phyloP scores from a whole-genome alignment of 2,888 invertebrate genomes.

The Lysandra coridon region DNA sequence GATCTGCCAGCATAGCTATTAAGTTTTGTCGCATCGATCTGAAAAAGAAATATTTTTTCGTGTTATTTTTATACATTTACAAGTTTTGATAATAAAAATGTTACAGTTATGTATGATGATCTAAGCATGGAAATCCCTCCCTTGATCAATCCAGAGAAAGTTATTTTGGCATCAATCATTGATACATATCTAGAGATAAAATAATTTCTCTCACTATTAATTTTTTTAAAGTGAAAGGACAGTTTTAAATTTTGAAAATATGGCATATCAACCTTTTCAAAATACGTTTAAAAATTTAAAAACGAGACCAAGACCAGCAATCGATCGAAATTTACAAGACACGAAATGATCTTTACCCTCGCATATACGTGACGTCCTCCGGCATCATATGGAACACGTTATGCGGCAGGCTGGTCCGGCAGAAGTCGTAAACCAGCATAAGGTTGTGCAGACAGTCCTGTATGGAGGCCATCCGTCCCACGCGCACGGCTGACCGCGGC shows the following conservation, averaged over 20 bases:
- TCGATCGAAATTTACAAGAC: too few species aligned
- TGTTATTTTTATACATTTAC: too few species aligned
- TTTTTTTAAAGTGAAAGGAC: too few species aligned
- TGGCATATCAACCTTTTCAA: too few species aligned
- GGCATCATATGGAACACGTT: conserved; percentile 96
- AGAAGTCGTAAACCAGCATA: conserved; percentile 92
- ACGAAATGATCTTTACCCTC: conserved; percentile 80
- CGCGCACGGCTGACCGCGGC: conserved; percentile 77
- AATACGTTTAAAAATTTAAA: too few species aligned
- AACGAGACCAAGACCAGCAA: too few species aligned
- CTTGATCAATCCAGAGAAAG: neutral
- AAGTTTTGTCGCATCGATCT: conserved; percentile 95
- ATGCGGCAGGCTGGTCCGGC: conserved; percentile 90
- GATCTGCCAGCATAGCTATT: conserved; percentile 94
- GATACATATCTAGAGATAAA: too few species aligned
- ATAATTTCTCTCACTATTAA: too few species aligned
- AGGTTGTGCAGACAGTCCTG: conserved; percentile 96
- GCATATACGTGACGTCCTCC: conserved; percentile 97
- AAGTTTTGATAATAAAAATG: too few species aligned
- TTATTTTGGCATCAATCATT: too few species aligned
- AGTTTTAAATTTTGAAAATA: too few species aligned
- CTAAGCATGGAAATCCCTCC: neutral
- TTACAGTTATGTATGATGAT: neutral
- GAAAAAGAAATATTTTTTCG: conserved; percentile 52
- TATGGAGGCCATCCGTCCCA: conserved; percentile 85